These are phyloP conservation scores for Eulemur rubriventer DNA, from an alignment of 2,797 vertebrate species.

Conservation along the genomic window DNA sequence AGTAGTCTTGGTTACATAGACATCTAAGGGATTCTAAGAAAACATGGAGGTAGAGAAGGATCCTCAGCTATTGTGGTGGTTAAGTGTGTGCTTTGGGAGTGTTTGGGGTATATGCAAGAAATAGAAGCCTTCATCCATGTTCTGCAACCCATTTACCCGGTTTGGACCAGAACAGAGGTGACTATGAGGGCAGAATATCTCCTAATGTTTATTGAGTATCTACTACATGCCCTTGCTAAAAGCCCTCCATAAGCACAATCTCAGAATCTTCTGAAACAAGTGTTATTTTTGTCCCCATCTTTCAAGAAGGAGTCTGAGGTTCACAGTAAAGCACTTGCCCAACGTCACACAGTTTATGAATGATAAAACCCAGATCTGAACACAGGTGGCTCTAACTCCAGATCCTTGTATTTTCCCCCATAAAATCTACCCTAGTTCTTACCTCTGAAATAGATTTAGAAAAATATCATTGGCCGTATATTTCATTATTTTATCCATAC, in stretches of 20 bases:
- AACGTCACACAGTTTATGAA: neutral
- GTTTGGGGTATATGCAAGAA: neutral
- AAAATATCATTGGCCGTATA: neutral
- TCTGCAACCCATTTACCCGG: fast-evolving
- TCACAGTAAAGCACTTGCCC: neutral
- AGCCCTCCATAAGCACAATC: neutral
- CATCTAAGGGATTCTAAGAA: neutral
- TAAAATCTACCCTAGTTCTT: neutral
- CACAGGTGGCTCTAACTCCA: too few relatives aligned
- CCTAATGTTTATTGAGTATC: neutral
- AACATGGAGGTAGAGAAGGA: neutral
- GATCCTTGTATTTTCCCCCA: neutral
- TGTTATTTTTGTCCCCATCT: neutral
- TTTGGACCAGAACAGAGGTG: neutral
- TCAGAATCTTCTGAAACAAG: neutral
- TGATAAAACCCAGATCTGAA: neutral
- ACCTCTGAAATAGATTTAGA: neutral
- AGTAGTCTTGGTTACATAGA: neutral
- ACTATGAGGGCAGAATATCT: neutral
- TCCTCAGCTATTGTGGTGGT: fast-evolving
- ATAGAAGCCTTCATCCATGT: neutral
- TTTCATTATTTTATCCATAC: neutral
- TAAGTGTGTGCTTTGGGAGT: neutral
- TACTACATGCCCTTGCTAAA: fast-evolving
- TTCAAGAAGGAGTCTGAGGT: neutral